These are phyloP conservation scores for Pseudonaja textilis DNA, from an alignment of 2,113 vertebrate species.

Conservation along the genomic window DNA sequence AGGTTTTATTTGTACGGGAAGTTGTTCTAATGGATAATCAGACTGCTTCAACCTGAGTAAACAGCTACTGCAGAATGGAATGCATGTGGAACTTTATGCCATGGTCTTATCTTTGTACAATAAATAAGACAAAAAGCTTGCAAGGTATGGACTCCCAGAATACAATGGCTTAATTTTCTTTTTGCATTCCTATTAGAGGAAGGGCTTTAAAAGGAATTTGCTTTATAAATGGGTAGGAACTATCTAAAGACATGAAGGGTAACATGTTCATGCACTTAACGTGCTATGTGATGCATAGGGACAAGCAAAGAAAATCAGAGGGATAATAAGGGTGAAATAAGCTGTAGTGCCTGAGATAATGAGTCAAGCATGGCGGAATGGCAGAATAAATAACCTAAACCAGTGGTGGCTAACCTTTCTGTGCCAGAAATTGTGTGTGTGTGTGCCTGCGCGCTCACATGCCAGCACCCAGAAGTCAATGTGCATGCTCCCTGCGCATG, in stretches of 20 bases:
- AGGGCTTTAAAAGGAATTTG: neutral
- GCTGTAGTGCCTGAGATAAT: neutral
- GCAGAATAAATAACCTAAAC: neutral
- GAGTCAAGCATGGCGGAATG: neutral
- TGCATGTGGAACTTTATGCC: neutral
- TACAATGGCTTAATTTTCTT: neutral
- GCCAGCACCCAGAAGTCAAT: too few species aligned
- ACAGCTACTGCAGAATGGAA: neutral
- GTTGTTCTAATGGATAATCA: neutral
- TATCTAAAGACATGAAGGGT: neutral
- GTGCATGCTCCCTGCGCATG: too few species aligned
- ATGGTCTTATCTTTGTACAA: neutral
- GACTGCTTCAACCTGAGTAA: neutral
- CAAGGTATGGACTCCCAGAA: neutral
- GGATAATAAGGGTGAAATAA: neutral
- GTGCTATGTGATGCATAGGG: neutral
- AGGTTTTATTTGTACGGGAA: neutral
- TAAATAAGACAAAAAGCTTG: neutral
- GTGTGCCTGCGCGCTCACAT: too few species aligned
- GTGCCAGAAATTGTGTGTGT: too few species aligned
- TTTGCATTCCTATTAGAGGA: neutral
- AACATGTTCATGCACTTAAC: neutral
- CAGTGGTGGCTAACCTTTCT: too few species aligned
- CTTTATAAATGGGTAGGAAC: neutral
- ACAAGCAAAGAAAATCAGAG: neutral